Base-by-base conservation (phyloP, 1,140 invertebrate genomes). In the Drosophila jambulina region DNA sequence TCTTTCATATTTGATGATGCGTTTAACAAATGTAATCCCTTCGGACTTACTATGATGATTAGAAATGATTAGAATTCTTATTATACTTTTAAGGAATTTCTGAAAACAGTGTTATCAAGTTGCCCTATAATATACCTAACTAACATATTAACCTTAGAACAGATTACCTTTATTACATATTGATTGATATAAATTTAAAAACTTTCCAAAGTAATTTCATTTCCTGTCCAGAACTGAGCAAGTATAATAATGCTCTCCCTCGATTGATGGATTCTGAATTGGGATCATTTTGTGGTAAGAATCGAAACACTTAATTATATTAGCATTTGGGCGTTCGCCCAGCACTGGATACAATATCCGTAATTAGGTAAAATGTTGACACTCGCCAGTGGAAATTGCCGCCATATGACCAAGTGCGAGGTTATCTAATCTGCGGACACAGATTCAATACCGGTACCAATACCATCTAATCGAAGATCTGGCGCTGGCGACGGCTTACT, bases 391-490 rank as follows among this genome's bases (percentile, higher is more conserved):
- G 12, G 27, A 36, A 64, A 64, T 60, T 60, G 27, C 53, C 62
- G 27, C 27, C 29, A 49, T 25, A 17, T 36, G 58, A 67, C 45
- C 63, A 45, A 62, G 29, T 40, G 62, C 36, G 10, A 27, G 46
- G 43, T 69, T 34, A 34, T 42, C 36, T 69, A 36, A 69, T 68
- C 65, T 68, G 65, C 8, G 43, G 51, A 71, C 34, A 21, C 40
- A 38, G 48, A 70, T 67, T 29, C 38, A 71, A 36, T 49, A 23
- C 34, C 63, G 32, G 4, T 19, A 9, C 32, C 25, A 67, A 29
- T 32, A 42, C 34, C 69, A 72, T 72, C 45, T 59, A 34, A 60
- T 60, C 67, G 43, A 43, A 60, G 70, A 72, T 72, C 70, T 72
- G 12, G 4, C 15, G 7, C 23, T 32, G 23, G 42, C 70, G 43